A percentile compares a stretch with the other conserved stretches of the same genome.
These are phyloP conservation scores for Physocephala rufipes DNA, from an alignment of 2,888 invertebrate genomes.

Conservation along the genomic window DNA sequence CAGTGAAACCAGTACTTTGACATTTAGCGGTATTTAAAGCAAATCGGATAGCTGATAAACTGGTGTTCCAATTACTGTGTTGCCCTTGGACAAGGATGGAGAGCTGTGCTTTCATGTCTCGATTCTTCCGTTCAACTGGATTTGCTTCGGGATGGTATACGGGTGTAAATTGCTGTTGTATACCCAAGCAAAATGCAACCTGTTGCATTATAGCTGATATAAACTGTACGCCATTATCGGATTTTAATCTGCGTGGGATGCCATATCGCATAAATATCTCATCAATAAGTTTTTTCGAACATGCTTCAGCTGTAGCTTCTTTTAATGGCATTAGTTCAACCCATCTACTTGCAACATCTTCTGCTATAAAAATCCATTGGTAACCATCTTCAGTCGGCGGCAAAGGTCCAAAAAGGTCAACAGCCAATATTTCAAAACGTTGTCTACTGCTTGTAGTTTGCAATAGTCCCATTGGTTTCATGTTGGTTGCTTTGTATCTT, in stretches of 20 bases:
- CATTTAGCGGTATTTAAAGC: slow-evolving; percentile 58
- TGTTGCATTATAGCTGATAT: slow-evolving; percentile 57
- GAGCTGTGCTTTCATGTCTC: slow-evolving; percentile 25
- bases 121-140: slow-evolving; percentile 32
- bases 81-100: slow-evolving; percentile 39
- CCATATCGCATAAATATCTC: slow-evolving; percentile 59
- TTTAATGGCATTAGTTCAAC: slow-evolving; percentile 54
- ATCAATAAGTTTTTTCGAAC: slow-evolving; percentile 50
- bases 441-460: slow-evolving; percentile 36
- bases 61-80: slow-evolving; percentile 26
- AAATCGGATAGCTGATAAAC: slow-evolving; percentile 48
- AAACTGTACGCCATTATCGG: slow-evolving; percentile 59
- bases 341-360: slow-evolving; percentile 49
- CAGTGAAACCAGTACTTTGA: slow-evolving; percentile 52
- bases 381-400: slow-evolving; percentile 37
- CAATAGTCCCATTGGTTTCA: slow-evolving; percentile 45
- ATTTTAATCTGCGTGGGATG: slow-evolving; percentile 52
- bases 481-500: slow-evolving; percentile 41
- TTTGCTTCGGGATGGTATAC: slow-evolving; percentile 44
- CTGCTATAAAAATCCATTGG: slow-evolving; percentile 50
- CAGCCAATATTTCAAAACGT: slow-evolving; percentile 42
- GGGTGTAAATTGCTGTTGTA: slow-evolving; percentile 41
- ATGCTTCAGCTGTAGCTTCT: slow-evolving; percentile 51
- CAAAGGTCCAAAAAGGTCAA: slow-evolving; percentile 44
- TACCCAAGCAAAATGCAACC: slow-evolving; percentile 38